phyloP scores from a whole-genome alignment of 2,888 invertebrate species.

The Notodromas monacha region DNA sequence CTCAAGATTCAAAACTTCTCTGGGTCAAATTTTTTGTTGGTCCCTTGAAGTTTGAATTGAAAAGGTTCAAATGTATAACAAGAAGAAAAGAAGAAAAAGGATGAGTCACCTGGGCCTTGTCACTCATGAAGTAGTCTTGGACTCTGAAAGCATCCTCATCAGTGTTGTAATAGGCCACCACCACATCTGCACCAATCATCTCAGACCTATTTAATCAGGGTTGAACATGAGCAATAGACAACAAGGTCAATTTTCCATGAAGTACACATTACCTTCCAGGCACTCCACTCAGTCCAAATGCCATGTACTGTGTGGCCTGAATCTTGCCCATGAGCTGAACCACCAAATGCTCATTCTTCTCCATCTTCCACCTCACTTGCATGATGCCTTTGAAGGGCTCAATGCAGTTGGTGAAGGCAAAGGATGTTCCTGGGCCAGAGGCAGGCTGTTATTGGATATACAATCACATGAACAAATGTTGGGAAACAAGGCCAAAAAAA shows the following conservation, averaged over 20 bases:
- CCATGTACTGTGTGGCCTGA: constrained; percentile 49
- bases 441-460: too few relatives aligned
- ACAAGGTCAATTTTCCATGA: too few relatives aligned
- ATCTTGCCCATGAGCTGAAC: constrained; percentile 44
- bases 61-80: too few relatives aligned
- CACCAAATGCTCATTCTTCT: constrained; percentile 34
- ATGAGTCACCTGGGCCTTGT: constrained; percentile 22
- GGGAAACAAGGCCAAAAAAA: too few relatives aligned
- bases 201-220: constrained; percentile 13
- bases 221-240: too few relatives aligned
- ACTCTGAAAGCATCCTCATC: constrained; percentile 29
- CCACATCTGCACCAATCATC: constrained; percentile 51
- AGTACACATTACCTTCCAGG: constrained; percentile 24
- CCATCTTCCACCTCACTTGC: constrained; percentile 57
- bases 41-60: too few relatives aligned
- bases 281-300: constrained; percentile 50
- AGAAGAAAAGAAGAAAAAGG: constrained; percentile 1
- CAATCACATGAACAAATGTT: too few relatives aligned
- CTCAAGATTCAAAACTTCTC: too few relatives aligned
- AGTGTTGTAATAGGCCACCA: constrained; percentile 37
- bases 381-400: constrained; percentile 45
- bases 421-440: too few relatives aligned
- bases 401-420: constrained; percentile 43
- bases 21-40: too few relatives aligned
- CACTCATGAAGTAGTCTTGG: constrained; percentile 51